Conservation (phyloP, 2,888 invertebrate species). For the Fragum sueziense region DNA sequence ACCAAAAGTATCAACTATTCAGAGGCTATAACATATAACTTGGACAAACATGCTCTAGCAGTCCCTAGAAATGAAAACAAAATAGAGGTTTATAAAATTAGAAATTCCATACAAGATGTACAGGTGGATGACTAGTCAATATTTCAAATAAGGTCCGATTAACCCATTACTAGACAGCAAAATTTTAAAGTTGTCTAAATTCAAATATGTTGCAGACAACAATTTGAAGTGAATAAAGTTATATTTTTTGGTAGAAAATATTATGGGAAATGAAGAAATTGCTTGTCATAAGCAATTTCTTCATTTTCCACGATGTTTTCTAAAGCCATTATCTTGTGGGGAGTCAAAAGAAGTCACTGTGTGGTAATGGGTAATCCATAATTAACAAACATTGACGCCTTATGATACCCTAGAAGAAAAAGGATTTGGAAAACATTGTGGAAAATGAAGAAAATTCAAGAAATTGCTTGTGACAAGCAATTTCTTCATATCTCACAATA, state of each 20-base stretch:
- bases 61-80: slow-evolving; percentile 56
- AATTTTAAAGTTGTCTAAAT: neutral
- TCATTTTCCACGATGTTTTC: neutral
- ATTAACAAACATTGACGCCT: too few species aligned
- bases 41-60: slow-evolving; percentile 35
- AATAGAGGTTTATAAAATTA: slow-evolving; percentile 49
- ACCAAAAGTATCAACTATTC: slow-evolving; percentile 44
- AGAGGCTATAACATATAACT: slow-evolving; percentile 46
- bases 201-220: neutral
- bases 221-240: neutral
- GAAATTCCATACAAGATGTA: slow-evolving; percentile 45
- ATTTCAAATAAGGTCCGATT: neutral
- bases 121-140: neutral
- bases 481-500: too few species aligned
- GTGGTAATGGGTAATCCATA: too few species aligned
- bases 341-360: too few species aligned
- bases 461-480: too few species aligned
- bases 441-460: too few species aligned
- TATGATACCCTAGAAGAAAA: too few species aligned
- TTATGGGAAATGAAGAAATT: neutral
- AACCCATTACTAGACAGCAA: neutral
- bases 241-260: neutral
- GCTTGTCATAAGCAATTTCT: slow-evolving; percentile 2
- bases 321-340: too few species aligned
- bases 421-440: too few species aligned